Conservation (phyloP, 1,140 invertebrate genomes). For the Monomorium pharaonis region DNA sequence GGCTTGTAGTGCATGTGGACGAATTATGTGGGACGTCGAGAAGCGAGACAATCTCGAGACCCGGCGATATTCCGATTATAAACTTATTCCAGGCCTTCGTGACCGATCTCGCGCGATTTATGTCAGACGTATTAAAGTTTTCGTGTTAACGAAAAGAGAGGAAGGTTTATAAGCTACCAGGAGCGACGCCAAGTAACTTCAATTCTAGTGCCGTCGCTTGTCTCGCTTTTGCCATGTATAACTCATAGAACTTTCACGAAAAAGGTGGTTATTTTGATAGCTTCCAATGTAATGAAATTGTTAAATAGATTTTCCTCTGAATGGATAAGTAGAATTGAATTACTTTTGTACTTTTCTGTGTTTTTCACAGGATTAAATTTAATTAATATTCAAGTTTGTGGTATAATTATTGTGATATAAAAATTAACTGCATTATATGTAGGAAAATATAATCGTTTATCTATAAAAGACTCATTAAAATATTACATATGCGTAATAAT, state of each 20-base stretch:
- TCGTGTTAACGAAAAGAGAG: constrained; percentile 64
- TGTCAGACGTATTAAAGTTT: constrained; percentile 74
- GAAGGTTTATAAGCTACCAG: constrained; percentile 46
- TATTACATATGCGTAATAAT: neutral
- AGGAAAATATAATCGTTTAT: neutral
- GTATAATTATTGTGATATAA: neutral
- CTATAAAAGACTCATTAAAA: neutral
- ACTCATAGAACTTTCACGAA: constrained; percentile 17
- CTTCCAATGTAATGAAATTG: neutral
- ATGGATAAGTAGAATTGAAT: neutral
- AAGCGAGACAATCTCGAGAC: constrained; percentile 37
- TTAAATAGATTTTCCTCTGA: constrained; percentile 15
- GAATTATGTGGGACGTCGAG: constrained; percentile 42
- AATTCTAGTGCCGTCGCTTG: constrained; percentile 27
- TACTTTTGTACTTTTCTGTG: neutral
- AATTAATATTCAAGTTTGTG: neutral
- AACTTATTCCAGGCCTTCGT: constrained; percentile 65
- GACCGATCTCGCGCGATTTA: constrained; percentile 73
- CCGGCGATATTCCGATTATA: constrained; percentile 44
- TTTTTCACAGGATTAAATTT: neutral
- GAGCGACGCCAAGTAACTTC: constrained; percentile 32
- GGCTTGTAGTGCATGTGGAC: constrained; percentile 9
- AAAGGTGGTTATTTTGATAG: neutral
- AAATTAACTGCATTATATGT: neutral
- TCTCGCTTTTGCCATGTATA: neutral